A percentile compares a stretch with the other conserved stretches of the same genome.
These are phyloP conservation scores for Habroteleia sp. DNA, from an alignment of 2,888 invertebrate species.

Conservation along the genomic window DNA sequence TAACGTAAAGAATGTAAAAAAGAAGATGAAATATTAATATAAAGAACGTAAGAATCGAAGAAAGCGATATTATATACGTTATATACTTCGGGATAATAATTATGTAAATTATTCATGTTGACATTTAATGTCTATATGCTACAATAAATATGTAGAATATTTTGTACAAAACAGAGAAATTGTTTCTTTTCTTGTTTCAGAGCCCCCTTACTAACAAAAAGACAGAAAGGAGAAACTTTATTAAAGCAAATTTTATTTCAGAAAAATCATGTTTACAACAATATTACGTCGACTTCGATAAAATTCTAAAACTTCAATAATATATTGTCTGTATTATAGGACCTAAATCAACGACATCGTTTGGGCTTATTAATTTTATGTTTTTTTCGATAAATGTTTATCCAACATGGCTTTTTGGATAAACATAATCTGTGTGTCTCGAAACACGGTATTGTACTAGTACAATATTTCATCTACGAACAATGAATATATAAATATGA, in stretches of 20 bases:
- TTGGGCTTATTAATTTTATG: slow-evolving; percentile 23
- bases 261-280: slow-evolving; percentile 67
- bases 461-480: slow-evolving; percentile 48
- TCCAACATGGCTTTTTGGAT: slow-evolving; percentile 75
- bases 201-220: slow-evolving; percentile 3
- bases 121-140: slow-evolving; percentile 77
- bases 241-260: slow-evolving; percentile 69
- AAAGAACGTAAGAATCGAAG: slow-evolving; percentile 65
- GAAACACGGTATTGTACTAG: slow-evolving; percentile 19
- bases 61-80: slow-evolving; percentile 69
- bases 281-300: slow-evolving; percentile 39
- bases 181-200: not conserved
- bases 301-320: slow-evolving; percentile 31
- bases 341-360: slow-evolving; percentile 25
- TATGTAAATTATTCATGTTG: slow-evolving; percentile 74
- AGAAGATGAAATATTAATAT: slow-evolving; percentile 70
- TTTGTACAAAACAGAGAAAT: slow-evolving; percentile 70
- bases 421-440: slow-evolving; percentile 61
- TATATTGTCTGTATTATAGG: slow-evolving; percentile 30
- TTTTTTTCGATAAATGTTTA: slow-evolving; percentile 51
- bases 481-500: slow-evolving; percentile 56
- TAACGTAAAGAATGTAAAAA: slow-evolving; percentile 57
- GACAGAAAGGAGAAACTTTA: slow-evolving; percentile 45
- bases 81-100: slow-evolving; percentile 68
- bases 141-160: slow-evolving; percentile 77